Conservation (phyloP, 2,113 vertebrate species). For the Dasypus novemcinctus region DNA sequence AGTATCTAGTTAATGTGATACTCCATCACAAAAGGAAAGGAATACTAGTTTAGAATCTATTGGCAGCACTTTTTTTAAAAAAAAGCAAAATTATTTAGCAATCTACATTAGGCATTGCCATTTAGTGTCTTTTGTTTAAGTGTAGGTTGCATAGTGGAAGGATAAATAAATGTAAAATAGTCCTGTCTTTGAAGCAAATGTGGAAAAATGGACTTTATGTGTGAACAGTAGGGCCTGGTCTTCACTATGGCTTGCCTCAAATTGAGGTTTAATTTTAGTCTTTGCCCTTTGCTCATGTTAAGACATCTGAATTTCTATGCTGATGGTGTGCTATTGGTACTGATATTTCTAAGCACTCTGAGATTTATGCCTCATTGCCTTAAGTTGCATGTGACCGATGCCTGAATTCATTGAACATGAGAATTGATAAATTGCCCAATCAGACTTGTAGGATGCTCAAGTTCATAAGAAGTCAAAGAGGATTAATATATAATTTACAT, state of each 20-base stretch:
- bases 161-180: not conserved
- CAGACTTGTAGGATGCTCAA: slow-evolving; percentile 20
- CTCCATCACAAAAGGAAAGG: not conserved
- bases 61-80: not conserved
- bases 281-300: not conserved
- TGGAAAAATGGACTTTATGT: not conserved
- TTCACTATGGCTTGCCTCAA: not conserved
- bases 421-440: slow-evolving; percentile 45
- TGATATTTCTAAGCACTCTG: not conserved
- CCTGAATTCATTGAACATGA: slow-evolving; percentile 42
- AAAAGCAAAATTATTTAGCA: not conserved
- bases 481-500: slow-evolving; percentile 43
- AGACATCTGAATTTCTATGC: not conserved
- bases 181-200: not conserved
- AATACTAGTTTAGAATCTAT: not conserved
- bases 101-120: not conserved
- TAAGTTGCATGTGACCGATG: not conserved
- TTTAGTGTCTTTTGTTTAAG: not conserved
- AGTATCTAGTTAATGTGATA: not conserved
- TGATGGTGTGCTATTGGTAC: not conserved
- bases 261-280: not conserved
- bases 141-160: not conserved
- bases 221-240: not conserved
- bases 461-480: slow-evolving; percentile 1
- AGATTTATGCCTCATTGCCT: not conserved